Evolutionary conservation across 2,113 vertebrate species (phyloP).

Genomic region (Bostrychus sinensis): DNA sequence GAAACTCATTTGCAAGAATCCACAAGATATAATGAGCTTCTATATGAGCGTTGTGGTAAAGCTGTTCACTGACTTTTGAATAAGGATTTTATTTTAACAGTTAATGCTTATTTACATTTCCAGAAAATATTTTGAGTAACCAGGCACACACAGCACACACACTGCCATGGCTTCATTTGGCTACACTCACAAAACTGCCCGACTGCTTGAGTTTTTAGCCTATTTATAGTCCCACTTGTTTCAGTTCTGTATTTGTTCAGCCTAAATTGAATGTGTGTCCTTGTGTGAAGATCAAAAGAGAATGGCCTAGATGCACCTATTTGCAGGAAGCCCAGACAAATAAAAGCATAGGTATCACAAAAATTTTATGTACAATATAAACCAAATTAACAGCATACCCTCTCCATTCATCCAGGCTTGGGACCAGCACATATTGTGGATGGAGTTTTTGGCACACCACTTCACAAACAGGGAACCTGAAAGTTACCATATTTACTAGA

Average conservation of each 20-base stretch:
- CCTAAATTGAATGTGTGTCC: constrained; percentile 9
- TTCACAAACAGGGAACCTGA: too few species aligned
- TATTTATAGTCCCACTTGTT: constrained; percentile 6
- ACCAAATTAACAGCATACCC: too few species aligned
- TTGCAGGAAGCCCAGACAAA: background rate
- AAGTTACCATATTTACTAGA: too few species aligned
- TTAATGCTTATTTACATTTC: too few species aligned
- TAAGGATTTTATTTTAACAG: too few species aligned
- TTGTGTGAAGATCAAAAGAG: constrained; percentile 5
- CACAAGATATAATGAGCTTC: background rate
- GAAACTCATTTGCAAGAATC: background rate
- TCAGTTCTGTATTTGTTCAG: constrained; percentile 12
- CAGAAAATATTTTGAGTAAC: background rate
- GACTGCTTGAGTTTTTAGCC: background rate
- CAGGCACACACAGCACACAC: background rate
- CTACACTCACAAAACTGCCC: background rate
- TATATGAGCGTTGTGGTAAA: too few species aligned
- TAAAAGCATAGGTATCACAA: background rate
- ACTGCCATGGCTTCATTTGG: background rate
- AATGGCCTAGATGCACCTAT: constrained; percentile 2
- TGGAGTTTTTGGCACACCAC: too few species aligned
- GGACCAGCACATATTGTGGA: background rate
- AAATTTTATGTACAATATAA: background rate
- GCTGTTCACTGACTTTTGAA: too few species aligned
- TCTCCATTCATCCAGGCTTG: too few species aligned